Base-by-base conservation (phyloP, 1,140 invertebrate species). In the Trachymyrmex septentrionalis region DNA sequence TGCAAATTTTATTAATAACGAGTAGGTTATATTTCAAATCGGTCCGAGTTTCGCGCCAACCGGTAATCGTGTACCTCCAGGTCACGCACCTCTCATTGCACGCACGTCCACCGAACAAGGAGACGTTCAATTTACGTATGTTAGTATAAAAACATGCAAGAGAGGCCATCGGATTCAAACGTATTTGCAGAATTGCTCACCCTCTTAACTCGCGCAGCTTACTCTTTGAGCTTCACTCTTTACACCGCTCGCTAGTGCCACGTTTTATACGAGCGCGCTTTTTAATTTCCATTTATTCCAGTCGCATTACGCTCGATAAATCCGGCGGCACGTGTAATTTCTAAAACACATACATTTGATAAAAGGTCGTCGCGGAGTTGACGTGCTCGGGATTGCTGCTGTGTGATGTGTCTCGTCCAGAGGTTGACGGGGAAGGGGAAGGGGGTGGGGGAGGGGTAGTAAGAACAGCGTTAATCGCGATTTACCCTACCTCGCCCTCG, bases 1-100 rank as follows among this genome's bases (percentile, higher is more conserved):
- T 94, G 93, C 90, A 92, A 94, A 93, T 94, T 93, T 93, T 92
- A 93, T 93, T 93, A 93, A 94, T 93, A 93, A 94, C 92, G 90
- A 91, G 85, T 87, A 80, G 90, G 89, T 91, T 93, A 89, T 93
- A 92, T 93, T 92, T 92, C 90, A 91, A 93, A 93, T 91, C 92
- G 91, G 89, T 86, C 86, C 86, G 85, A 89, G 88, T 91, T 92
- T 92, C 89, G 87, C 88, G 86, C 89, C 87, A 71, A 67, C 77
- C 57, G 63, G 89, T 92, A 92, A 91, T 92, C 91, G 91, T 82
- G 84, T 63, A 92, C 86, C 85, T 82, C 63, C 63, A 86, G 85
- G 84, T 91, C 91, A 91, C 91, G 90, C 91, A 91, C 88, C 76
- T 50, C 48, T 24, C 50, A 66, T 87, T 73, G 91, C 84, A 69